Conservation (phyloP, 2,113 vertebrate genomes). For the Mastomys natalensis region DNA sequence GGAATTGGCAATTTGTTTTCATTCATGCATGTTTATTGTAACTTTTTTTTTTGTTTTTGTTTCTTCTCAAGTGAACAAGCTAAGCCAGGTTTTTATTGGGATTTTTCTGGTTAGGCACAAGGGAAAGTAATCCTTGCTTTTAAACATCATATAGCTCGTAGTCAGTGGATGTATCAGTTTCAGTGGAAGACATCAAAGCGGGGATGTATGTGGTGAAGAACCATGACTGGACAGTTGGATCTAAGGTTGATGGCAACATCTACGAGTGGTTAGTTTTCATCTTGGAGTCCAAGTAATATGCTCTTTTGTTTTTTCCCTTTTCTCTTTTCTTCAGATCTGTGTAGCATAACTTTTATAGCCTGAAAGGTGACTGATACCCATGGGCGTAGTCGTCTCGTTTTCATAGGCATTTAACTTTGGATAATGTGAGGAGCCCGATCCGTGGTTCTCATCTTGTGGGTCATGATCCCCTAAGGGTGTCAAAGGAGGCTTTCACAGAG, state of each 20-base stretch:
- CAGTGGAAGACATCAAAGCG: neutral
- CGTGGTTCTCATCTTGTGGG: neutral
- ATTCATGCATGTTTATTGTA: neutral
- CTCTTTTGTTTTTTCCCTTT: neutral
- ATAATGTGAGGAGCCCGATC: neutral
- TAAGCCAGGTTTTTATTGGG: neutral
- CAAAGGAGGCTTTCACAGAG: neutral
- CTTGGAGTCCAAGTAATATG: neutral
- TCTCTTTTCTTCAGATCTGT: neutral
- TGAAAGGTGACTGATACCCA: slow-evolving; percentile 22
- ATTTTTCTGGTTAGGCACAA: neutral
- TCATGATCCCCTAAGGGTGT: neutral
- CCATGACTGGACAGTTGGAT: neutral
- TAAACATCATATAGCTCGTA: neutral
- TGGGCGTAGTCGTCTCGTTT: slow-evolving; percentile 7
- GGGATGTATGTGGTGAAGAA: neutral
- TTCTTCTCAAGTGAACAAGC: slow-evolving; percentile 34
- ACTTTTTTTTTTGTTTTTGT: neutral
- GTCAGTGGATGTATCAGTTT: neutral
- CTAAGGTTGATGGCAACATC: neutral
- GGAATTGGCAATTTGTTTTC: neutral
- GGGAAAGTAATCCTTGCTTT: neutral
- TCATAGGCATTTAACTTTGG: slow-evolving; percentile 53
- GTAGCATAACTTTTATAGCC: neutral
- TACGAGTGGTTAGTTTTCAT: neutral